Percentiles rank a stretch among this genome's conserved stretches.
phyloP scores from a whole-genome alignment of 2,113 vertebrate genomes.

The Neodon shergylaensis region DNA sequence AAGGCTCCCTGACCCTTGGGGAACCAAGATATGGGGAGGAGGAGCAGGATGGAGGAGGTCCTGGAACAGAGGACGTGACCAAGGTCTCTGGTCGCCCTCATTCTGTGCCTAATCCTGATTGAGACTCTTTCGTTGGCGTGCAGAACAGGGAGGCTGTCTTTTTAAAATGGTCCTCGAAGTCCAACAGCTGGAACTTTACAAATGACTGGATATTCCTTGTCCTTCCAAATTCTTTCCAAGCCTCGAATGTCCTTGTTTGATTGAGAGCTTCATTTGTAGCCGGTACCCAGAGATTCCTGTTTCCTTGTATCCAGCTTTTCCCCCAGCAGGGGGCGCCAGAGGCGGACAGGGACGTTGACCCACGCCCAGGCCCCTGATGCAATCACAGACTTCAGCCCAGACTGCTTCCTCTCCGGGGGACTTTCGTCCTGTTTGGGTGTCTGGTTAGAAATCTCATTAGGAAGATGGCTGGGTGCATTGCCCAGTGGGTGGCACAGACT shows the following conservation, averaged over 20 bases:
- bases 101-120: neutral
- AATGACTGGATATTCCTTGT: neutral
- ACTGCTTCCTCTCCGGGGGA: conserved; percentile 11
- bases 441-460: neutral
- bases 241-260: neutral
- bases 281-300: neutral
- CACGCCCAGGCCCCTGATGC: neutral
- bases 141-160: neutral
- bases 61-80: neutral
- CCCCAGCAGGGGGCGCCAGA: conserved; percentile 58
- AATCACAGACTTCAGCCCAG: neutral
- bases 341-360: neutral
- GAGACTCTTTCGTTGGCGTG: neutral
- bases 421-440: neutral
- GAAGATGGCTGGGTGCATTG: neutral
- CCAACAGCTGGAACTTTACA: neutral
- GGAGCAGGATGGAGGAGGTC: neutral
- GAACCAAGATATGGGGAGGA: neutral
- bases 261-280: neutral
- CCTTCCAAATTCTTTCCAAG: neutral
- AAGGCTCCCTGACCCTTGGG: neutral
- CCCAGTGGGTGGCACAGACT: neutral
- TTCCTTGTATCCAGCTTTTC: conserved; percentile 28
- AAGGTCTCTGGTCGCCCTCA: neutral
- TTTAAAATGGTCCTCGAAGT: neutral